phyloP scores from a whole-genome alignment of 2,113 vertebrate genomes.

The Hyaena hyaena region DNA sequence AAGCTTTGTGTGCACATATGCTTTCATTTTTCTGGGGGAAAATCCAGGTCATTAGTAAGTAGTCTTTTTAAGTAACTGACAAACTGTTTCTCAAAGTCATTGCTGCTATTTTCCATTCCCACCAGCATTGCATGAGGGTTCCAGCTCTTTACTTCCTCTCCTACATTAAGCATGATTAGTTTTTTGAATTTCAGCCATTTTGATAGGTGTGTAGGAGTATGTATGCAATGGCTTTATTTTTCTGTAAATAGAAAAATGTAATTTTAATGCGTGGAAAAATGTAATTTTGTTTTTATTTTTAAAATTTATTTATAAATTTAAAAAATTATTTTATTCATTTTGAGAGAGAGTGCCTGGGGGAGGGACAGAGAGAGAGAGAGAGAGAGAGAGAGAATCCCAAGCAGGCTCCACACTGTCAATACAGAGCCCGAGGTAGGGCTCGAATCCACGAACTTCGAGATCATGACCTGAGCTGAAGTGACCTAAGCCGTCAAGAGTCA shows the following conservation, averaged over 20 bases:
- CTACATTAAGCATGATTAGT: not conserved
- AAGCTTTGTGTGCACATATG: not conserved
- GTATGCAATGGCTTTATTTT: not conserved
- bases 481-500: no score
- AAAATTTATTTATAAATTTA: no score
- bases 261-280: not conserved
- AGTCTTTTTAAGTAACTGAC: not conserved
- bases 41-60: not conserved
- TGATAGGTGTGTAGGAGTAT: not conserved
- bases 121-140: not conserved
- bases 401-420: no score
- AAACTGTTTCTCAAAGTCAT: not conserved
- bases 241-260: not conserved
- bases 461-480: no score
- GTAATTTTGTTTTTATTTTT: not conserved
- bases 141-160: not conserved
- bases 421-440: no score
- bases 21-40: not conserved
- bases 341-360: no score
- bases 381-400: no score
- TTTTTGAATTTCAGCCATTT: not conserved
- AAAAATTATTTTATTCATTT: no score
- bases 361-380: no score
- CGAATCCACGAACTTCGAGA: no score
- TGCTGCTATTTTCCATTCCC: not conserved